Base-by-base conservation (phyloP, 2,888 invertebrate genomes). In the Caenorhabditis becei region DNA sequence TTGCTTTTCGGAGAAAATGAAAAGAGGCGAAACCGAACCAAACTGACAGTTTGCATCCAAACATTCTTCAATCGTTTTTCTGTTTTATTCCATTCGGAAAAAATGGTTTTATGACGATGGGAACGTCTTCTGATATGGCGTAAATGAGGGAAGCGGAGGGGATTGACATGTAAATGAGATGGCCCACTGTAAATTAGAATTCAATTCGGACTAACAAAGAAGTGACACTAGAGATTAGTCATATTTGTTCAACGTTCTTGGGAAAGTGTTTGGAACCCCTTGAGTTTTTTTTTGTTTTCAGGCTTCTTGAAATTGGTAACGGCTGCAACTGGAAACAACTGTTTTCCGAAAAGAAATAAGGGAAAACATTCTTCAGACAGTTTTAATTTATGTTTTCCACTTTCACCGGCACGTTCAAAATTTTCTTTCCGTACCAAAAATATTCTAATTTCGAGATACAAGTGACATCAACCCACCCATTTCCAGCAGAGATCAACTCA, bases 151-250 rank as follows among this genome's bases (percentile, higher is more conserved):
- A 20, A 44, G 32, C 14, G 11, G 54, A 37, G 26, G 35, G 62
- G 54, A 75, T 75, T 66, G 75, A 75, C 41, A 75, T 75, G 75
- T 58, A 75, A 75, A 75, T 75, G 49, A 75, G 74, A 41, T 1
- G 41, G 18, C 16, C 49, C 23, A 20, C 49, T 65, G 63, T 66
- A 74, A 74, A 74, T 74, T 66, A 66, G 75, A 75, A 75, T 75
- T 41, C 59, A 32, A 67, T 66, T 75, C 44, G 61, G 44, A 66
- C 75, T 58, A 75, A 75, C 66, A 75, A 75, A 66, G 59, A 53
- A 35, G 32, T 51, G 28, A 66, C 44, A 61, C 51, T 41, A 51
- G 44, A 59, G 74, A 75, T 66, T 74, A 66, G 65, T 59, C 51
- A 66, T 74, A 54, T 74, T 58, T 65, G 56, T 47, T 58, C 58